Percentiles rank a stretch among this genome's conserved stretches.
Conservation (phyloP, 2,888 invertebrate species). For the Hetaerina titia region DNA sequence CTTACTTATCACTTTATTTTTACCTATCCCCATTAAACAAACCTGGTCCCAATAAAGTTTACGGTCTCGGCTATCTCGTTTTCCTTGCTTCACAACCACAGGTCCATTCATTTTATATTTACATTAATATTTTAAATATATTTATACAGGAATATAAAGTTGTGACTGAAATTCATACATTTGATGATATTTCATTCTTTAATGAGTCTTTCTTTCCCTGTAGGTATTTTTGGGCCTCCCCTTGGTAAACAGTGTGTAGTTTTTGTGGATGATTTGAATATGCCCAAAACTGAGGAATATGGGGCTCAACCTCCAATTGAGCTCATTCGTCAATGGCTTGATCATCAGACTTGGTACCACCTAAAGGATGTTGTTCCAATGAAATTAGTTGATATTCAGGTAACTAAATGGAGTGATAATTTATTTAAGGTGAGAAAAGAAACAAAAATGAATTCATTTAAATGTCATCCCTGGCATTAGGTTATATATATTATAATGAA, state of each 20-base stretch:
- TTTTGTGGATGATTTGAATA: constrained; percentile 97
- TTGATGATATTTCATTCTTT: neutral
- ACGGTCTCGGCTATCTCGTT: too few species aligned
- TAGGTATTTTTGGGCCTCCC: constrained; percentile 94
- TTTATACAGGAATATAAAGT: constrained; percentile 49
- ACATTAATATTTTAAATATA: neutral
- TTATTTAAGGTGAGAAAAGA: neutral
- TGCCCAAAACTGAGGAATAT: constrained; percentile 93
- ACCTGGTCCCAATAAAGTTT: too few species aligned
- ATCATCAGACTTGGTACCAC: constrained; percentile 93
- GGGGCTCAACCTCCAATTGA: constrained; percentile 98
- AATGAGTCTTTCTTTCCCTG: constrained; percentile 69
- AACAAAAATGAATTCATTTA: neutral
- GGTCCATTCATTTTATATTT: too few species aligned
- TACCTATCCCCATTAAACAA: too few species aligned
- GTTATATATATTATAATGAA: neutral
- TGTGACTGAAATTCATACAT: neutral
- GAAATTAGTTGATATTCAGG: constrained; percentile 91
- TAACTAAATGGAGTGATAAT: constrained; percentile 74
- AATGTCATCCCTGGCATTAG: too few species aligned
- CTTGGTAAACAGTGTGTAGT: constrained; percentile 93
- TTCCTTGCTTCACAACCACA: too few species aligned
- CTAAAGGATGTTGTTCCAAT: constrained; percentile 88
- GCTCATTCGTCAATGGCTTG: constrained; percentile 92
- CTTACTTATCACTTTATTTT: too few species aligned